Conservation (phyloP, 2,113 vertebrate species). For the Empidonax alnorum region DNA sequence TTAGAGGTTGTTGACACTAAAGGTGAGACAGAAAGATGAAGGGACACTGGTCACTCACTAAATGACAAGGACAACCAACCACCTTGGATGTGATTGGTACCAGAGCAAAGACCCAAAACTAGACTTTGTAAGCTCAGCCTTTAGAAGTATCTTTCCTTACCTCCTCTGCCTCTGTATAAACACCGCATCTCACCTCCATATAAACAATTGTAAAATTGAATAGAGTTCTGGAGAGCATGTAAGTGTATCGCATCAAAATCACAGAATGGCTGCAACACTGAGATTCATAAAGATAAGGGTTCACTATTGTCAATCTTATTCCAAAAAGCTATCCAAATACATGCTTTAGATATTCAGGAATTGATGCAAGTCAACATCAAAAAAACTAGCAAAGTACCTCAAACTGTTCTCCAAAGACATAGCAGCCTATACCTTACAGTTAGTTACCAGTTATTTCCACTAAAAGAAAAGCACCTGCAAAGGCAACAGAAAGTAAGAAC, state of each 20-base stretch:
- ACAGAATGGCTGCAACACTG: not conserved
- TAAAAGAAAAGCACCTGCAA: not conserved
- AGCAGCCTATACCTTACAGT: not conserved
- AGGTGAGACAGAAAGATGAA: not conserved
- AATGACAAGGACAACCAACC: not conserved
- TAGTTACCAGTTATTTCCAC: not conserved
- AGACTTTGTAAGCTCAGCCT: not conserved
- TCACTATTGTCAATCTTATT: not conserved
- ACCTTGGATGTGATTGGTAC: not conserved
- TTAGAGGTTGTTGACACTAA: not conserved
- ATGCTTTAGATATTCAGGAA: not conserved
- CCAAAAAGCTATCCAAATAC: not conserved
- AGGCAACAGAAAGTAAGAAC: not conserved
- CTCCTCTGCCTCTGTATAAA: not conserved
- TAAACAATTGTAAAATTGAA: not conserved
- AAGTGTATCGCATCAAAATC: not conserved
- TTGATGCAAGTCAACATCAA: not conserved
- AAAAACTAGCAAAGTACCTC: not conserved
- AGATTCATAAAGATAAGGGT: not conserved
- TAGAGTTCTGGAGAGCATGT: not conserved
- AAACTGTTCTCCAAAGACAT: not conserved
- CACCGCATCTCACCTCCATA: not conserved
- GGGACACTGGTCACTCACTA: fast-evolving
- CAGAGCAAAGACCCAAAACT: not conserved
- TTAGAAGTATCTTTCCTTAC: not conserved